Conservation (phyloP, 2,797 vertebrate genomes). For the Toxotes lorentzi region DNA sequence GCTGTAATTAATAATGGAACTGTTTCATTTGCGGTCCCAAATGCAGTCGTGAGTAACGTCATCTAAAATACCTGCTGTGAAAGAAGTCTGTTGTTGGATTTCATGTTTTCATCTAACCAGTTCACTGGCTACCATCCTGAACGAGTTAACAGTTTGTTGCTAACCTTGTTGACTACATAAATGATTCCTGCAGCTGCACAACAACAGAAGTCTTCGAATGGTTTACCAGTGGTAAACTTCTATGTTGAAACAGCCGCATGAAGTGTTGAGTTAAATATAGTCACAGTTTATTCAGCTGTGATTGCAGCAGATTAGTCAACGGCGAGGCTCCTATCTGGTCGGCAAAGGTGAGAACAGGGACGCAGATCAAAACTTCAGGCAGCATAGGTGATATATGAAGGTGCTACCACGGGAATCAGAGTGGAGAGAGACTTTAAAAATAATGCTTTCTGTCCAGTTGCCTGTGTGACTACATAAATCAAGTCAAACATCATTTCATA, state of each 20-base stretch:
- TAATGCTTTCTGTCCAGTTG: background rate
- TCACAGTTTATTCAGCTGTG: constrained; percentile 17
- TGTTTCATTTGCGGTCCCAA: background rate
- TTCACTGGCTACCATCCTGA: no score
- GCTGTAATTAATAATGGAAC: background rate
- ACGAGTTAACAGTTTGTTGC: background rate
- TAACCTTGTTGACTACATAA: background rate
- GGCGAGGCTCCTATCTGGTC: constrained; percentile 16
- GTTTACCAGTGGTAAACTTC: background rate
- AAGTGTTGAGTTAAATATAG: constrained; percentile 29
- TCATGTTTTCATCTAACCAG: background rate
- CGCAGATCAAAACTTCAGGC: background rate
- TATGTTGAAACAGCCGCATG: constrained; percentile 8
- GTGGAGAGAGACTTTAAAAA: no score
- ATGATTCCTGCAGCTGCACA: background rate
- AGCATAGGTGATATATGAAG: no score
- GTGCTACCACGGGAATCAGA: background rate
- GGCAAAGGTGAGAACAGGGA: background rate
- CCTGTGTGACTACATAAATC: background rate
- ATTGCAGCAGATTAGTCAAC: constrained; percentile 26
- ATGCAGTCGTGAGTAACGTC: background rate
- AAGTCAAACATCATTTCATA: background rate
- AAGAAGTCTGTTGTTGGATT: background rate
- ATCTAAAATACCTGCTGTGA: background rate
- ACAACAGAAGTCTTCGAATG: background rate